A percentile compares a stretch with the other conserved stretches of the same genome.
Conservation (phyloP, 2,888 invertebrate genomes). For the Bhutanitis thaidina region DNA sequence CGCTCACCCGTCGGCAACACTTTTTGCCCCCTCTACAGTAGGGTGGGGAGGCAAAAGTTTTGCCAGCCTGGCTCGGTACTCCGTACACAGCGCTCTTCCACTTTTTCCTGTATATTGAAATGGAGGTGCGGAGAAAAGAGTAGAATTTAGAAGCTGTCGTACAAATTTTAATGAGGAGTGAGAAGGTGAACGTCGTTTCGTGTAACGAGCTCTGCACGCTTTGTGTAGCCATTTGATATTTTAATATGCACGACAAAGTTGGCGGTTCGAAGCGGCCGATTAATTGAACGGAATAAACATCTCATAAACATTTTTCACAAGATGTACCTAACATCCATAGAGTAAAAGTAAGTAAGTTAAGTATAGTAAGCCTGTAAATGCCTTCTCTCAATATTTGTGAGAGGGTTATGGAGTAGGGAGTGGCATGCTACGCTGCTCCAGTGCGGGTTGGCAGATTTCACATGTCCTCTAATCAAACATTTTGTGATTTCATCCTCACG, state of each 20-base stretch:
- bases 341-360: too few species aligned
- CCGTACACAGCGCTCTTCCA: conserved; percentile 78
- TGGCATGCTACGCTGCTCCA: too few species aligned
- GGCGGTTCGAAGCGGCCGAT: conserved; percentile 34
- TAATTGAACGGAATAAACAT: conserved; percentile 29
- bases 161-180: conserved; percentile 79
- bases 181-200: conserved; percentile 58
- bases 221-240: conserved; percentile 41
- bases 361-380: too few species aligned
- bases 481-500: too few species aligned
- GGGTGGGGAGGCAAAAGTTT: conserved; percentile 72
- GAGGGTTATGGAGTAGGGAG: too few species aligned
- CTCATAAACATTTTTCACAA: conserved; percentile 27
- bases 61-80: conserved; percentile 71
- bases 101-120: conserved; percentile 80
- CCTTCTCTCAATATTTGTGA: too few species aligned
- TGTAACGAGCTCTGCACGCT: conserved; percentile 53
- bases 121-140: conserved; percentile 79
- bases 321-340: background rate
- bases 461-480: too few species aligned
- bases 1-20: conserved; percentile 76
- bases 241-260: conserved; percentile 37
- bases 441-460: too few species aligned
- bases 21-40: conserved; percentile 70
- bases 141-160: conserved; percentile 78